A percentile compares a stretch with the other conserved stretches of the same genome.
Conservation (phyloP, 2,113 vertebrate species). For the Perca fluviatilis region DNA sequence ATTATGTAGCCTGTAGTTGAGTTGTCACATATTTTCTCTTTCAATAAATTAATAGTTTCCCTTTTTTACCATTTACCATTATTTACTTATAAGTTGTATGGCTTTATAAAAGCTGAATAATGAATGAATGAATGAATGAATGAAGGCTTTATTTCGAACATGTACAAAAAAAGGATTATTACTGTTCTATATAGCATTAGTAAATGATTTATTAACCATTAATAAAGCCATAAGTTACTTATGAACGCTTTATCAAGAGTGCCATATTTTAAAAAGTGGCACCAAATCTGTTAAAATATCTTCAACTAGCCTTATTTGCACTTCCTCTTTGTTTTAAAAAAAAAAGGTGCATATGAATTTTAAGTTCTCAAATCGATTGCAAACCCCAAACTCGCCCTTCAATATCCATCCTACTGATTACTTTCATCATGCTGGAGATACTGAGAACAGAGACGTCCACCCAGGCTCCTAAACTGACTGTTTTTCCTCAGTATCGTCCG, state of each 20-base stretch:
- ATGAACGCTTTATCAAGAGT: not conserved
- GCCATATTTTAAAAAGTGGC: not conserved
- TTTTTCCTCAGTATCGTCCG: not conserved
- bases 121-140: too few relatives aligned
- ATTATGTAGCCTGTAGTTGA: not conserved
- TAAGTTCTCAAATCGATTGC: constrained; percentile 5
- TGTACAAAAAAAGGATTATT: not conserved
- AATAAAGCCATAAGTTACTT: not conserved
- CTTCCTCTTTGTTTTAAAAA: not conserved
- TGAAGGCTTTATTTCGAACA: too few relatives aligned
- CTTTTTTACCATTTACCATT: too few relatives aligned
- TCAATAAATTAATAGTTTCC: not conserved
- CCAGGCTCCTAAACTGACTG: not conserved
- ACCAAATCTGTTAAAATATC: not conserved
- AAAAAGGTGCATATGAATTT: not conserved
- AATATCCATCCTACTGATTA: not conserved
- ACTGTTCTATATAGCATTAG: not conserved
- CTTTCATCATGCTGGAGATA: constrained; percentile 9
- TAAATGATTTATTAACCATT: not conserved
- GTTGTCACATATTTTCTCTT: not conserved
- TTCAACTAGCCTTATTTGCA: not conserved
- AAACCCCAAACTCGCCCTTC: not conserved
- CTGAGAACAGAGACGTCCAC: not conserved
- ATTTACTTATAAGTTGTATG: not conserved
- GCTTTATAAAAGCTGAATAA: not conserved